Evolutionary conservation across 2,797 vertebrate species (phyloP).

Genomic region (Hoplostethus atlanticus): DNA sequence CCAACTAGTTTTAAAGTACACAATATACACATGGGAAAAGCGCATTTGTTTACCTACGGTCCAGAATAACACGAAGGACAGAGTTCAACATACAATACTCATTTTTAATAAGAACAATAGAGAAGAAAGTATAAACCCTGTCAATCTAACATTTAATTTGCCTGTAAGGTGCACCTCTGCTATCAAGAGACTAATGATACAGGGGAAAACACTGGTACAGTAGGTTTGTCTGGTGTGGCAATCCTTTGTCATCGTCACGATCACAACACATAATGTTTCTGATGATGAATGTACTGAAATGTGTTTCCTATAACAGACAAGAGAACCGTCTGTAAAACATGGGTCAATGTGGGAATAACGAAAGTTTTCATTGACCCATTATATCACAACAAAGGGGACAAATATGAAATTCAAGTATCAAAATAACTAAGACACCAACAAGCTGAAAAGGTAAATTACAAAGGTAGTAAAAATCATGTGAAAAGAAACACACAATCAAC

Average conservation of each 20-base stretch:
- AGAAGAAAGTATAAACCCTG: slow-evolving; percentile 80
- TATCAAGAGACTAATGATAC: slow-evolving; percentile 71
- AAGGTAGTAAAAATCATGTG: slow-evolving; percentile 81
- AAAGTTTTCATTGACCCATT: slow-evolving; percentile 60
- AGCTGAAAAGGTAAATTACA: slow-evolving; percentile 77
- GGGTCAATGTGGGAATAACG: slow-evolving; percentile 56
- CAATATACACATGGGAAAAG: slow-evolving; percentile 73
- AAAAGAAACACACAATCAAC: slow-evolving; percentile 76
- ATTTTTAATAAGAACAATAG: slow-evolving; percentile 77
- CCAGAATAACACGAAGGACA: slow-evolving; percentile 71
- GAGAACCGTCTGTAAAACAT: slow-evolving; percentile 64
- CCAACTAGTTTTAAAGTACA: slow-evolving; percentile 59
- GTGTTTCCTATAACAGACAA: slow-evolving; percentile 75
- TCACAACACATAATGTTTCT: slow-evolving; percentile 50
- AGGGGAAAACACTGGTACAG: slow-evolving; percentile 70
- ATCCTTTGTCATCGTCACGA: slow-evolving; percentile 35
- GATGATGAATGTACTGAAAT: slow-evolving; percentile 63
- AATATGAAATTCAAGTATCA: slow-evolving; percentile 85
- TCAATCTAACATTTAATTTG: slow-evolving; percentile 77
- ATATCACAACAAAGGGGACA: slow-evolving; percentile 57
- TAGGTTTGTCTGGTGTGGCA: slow-evolving; percentile 60
- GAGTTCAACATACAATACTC: slow-evolving; percentile 69
- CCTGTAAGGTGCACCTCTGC: slow-evolving; percentile 81
- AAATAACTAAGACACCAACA: slow-evolving; percentile 80
- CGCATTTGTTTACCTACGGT: slow-evolving; percentile 56